Percentiles rank a stretch among this genome's conserved stretches.
These are phyloP conservation scores for Synanthedon andrenaeformis DNA, from an alignment of 2,888 invertebrate species.

Conservation along the genomic window DNA sequence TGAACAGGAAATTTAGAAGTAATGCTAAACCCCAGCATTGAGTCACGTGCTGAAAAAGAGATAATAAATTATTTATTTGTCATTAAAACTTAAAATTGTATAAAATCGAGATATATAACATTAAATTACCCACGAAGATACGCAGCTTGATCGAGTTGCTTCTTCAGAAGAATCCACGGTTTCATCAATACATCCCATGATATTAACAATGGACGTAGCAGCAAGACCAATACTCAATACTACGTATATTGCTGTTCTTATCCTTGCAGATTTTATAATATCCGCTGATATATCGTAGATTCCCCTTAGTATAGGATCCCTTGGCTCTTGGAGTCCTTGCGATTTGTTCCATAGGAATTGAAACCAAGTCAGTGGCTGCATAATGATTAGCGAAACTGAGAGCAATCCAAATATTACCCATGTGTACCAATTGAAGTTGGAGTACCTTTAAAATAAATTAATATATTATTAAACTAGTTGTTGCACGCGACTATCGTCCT, in stretches of 20 bases:
- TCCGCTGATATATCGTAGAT: slow-evolving; percentile 73
- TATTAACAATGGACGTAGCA: slow-evolving; percentile 75
- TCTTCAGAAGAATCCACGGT: slow-evolving; percentile 23
- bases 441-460: slow-evolving; percentile 28
- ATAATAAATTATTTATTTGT: slow-evolving; percentile 3
- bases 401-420: slow-evolving; percentile 31
- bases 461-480: not conserved
- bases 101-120: slow-evolving; percentile 4
- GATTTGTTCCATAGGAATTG: slow-evolving; percentile 75
- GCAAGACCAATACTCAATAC: slow-evolving; percentile 74
- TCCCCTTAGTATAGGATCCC: slow-evolving; percentile 57
- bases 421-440: slow-evolving; percentile 40
- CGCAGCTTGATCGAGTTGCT: slow-evolving; percentile 51
- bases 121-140: slow-evolving; percentile 61
- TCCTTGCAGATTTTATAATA: slow-evolving; percentile 73
- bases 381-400: slow-evolving; percentile 39
- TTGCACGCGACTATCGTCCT: too few species aligned
- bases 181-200: slow-evolving; percentile 55
- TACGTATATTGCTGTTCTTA: slow-evolving; percentile 76
- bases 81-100: not conserved
- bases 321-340: slow-evolving; percentile 67
- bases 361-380: slow-evolving; percentile 81
- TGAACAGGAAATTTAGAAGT: slow-evolving; percentile 82
- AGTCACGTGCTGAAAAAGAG: slow-evolving; percentile 78
- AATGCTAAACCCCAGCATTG: slow-evolving; percentile 75